Conservation (phyloP, 1,140 invertebrate species). For the Arctopsyche grandis region DNA sequence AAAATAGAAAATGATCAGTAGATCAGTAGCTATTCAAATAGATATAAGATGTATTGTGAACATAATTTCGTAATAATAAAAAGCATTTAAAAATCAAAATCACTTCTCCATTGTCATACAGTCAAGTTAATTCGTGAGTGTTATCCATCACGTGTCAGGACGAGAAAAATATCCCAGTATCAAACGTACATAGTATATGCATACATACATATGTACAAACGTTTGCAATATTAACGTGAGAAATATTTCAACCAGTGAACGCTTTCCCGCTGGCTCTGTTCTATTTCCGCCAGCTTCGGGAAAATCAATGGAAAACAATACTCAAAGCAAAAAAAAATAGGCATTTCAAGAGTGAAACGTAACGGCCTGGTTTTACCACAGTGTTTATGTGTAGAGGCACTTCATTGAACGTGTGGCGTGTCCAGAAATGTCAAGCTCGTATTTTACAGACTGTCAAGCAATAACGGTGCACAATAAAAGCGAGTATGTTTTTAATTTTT, state of each 20-base stretch:
- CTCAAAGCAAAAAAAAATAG: too few species aligned
- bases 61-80: too few species aligned
- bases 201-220: neutral
- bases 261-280: neutral
- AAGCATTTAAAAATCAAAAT: too few species aligned
- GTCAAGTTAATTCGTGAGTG: neutral
- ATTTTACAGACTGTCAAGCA: neutral
- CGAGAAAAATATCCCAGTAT: neutral
- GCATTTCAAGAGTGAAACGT: neutral
- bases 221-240: neutral
- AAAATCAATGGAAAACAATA: neutral
- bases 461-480: neutral
- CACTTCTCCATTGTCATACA: neutral
- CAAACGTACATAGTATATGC: neutral
- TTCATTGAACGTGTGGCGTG: neutral
- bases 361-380: neutral
- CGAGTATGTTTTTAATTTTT: too few species aligned
- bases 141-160: conserved; percentile 6
- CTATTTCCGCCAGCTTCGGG: neutral
- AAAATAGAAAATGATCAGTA: too few species aligned
- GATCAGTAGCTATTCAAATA: too few species aligned
- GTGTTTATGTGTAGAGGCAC: neutral
- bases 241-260: neutral
- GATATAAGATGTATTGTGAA: too few species aligned
- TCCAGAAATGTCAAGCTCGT: neutral